A percentile compares a stretch with the other conserved stretches of the same genome.
These are phyloP conservation scores for Morpho helenor DNA, from an alignment of 2,888 invertebrate genomes.

Conservation along the genomic window DNA sequence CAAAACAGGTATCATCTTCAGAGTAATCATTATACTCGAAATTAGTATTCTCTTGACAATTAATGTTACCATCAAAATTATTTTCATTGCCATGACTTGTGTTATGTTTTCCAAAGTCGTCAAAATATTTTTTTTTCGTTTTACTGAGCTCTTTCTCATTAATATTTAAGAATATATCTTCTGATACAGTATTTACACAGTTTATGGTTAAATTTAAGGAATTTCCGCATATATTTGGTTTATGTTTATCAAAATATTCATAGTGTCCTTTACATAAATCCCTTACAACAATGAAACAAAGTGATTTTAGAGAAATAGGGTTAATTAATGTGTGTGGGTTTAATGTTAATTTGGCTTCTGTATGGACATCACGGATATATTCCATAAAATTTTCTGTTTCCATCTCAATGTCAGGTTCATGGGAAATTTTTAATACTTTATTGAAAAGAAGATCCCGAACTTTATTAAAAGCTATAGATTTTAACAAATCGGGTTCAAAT, in stretches of 20 bases:
- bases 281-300: conserved; percentile 6
- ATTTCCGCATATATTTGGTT: conserved; percentile 1
- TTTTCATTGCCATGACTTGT: conserved; percentile 15
- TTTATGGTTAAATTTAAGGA: conserved; percentile 49
- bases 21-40: too few species aligned
- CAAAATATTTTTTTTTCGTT: conserved; percentile 25
- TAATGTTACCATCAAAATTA: too few species aligned
- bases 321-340: conserved; percentile 2
- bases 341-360: too few species aligned
- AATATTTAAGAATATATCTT: conserved; percentile 45
- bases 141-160: conserved; percentile 11
- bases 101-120: conserved; percentile 28
- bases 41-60: too few species aligned
- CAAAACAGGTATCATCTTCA: too few species aligned
- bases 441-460: too few species aligned
- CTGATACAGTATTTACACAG: conserved; percentile 58
- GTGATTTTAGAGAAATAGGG: conserved; percentile 25
- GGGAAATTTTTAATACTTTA: too few species aligned
- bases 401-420: too few species aligned
- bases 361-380: too few species aligned
- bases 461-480: neutral
- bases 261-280: neutral
- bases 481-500: neutral
- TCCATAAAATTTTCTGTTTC: too few species aligned
- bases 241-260: neutral